A percentile compares a stretch with the other conserved stretches of the same genome.
phyloP scores from a whole-genome alignment of 1,140 invertebrate species.

The Bombyx mori region DNA sequence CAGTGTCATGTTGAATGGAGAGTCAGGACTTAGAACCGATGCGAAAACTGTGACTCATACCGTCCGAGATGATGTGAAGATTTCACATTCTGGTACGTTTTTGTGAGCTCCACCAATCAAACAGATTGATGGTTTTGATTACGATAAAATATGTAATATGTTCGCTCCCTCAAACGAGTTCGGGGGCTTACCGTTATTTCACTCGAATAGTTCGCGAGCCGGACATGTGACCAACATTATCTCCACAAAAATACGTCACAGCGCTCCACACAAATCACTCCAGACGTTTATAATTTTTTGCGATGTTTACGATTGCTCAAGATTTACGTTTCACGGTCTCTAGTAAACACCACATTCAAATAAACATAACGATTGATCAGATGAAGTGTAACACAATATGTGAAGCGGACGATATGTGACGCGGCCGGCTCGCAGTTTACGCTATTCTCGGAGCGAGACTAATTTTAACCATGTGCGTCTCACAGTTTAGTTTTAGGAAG shows the following conservation, averaged over 20 bases:
- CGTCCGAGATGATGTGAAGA: constrained; percentile 5
- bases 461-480: constrained; percentile 70
- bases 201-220: constrained; percentile 1
- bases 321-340: constrained; percentile 3
- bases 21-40: neutral
- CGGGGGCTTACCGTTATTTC: constrained; percentile 2
- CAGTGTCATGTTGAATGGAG: constrained; percentile 35
- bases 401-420: constrained; percentile 32
- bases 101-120: constrained; percentile 4
- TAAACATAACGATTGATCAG: constrained; percentile 17
- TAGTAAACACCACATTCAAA: constrained; percentile 5
- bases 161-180: neutral
- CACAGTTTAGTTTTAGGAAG: constrained; percentile 67
- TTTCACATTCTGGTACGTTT: constrained; percentile 1
- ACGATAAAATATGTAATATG: constrained; percentile 4
- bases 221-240: constrained; percentile 5
- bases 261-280: neutral
- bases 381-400: constrained; percentile 62
- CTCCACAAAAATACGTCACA: neutral
- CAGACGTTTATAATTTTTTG: no score
- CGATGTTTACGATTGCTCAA: no score
- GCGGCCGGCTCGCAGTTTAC: constrained; percentile 51
- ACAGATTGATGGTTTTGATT: constrained; percentile 6
- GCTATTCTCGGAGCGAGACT: constrained; percentile 63
- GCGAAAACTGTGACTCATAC: constrained; percentile 16